Base-by-base conservation (phyloP, 2,113 vertebrate species). In the Patagioenas fasciata region DNA sequence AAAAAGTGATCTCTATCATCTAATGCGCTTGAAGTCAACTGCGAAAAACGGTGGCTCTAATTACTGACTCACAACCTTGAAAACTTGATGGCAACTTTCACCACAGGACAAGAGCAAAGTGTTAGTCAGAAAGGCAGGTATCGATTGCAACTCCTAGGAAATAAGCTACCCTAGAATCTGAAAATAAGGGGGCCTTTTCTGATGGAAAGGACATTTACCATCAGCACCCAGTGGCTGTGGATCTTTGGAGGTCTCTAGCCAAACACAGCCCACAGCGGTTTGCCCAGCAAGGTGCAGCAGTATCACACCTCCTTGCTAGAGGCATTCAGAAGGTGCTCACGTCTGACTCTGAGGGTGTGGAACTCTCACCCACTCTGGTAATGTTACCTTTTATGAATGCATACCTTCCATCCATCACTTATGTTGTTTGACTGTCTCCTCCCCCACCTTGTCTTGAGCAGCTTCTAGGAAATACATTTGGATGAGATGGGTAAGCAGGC, bases 281-380 rank as follows among this genome's bases (percentile, higher is more conserved):
- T 36, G 8, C 3, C 14, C 1, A 1, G 6, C 53, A 50, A 61
- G 42, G 10, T 53, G 24, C 29, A 79, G 34, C 26, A 70, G 25
- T 16, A 13, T 23, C 8, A 0, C 8, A 0, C 9, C 21, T 65
- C 38, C 3, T 6, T 56, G 29, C 44, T 25, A 8, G 1, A 19
- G 47, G 14, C 9, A 5, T 34, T 31, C 48, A 57, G 66, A 82
- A 69, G 47, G 11, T 6, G 21, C 12, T 24, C 2, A 1, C 15
- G 0, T 10, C 61, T 31, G 25, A 6, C 42, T 85, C 56, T 12
- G 36, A 42, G 26, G 44, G 21, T 4, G 3, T 1, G 0, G 26
- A 31, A 51, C 57, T 65, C 32, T 32, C 24, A 58, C 23, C 31
- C 51, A 20, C 5, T 42, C 9, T 5, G 15, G 11, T 24, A 47